Conservation (phyloP, 2,888 invertebrate species). For the Lasioglossum figueresi region DNA sequence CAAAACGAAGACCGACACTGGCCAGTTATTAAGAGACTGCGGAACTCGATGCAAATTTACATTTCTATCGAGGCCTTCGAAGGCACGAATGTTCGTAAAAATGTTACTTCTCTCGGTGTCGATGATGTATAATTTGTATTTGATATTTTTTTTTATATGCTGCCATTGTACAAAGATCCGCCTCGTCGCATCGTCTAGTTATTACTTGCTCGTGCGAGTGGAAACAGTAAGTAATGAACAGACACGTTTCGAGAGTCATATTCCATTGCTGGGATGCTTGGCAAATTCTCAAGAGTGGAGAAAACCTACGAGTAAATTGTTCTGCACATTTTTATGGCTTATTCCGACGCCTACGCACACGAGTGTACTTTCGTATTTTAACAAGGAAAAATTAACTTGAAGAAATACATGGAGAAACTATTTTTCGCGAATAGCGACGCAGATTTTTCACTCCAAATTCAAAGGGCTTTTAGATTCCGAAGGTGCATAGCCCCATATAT, state of each 20-base stretch:
- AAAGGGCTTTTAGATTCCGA: no score
- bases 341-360: background rate
- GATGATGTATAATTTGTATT: background rate
- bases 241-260: background rate
- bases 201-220: background rate
- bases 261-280: background rate
- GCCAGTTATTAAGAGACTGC: background rate
- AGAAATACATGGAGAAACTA: no score
- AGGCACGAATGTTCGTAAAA: background rate
- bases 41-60: background rate
- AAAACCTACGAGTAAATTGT: background rate
- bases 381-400: no score
- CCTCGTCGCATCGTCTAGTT: background rate
- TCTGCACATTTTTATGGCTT: background rate
- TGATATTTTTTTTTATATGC: background rate
- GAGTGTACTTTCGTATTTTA: no score
- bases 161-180: background rate
- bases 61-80: background rate
- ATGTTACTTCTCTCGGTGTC: background rate
- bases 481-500: no score
- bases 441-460: no score
- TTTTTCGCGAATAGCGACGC: no score
- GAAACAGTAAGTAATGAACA: background rate
- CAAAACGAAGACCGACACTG: background rate
- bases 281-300: background rate